These are phyloP conservation scores for Calosoma granatense DNA, from an alignment of 1,140 invertebrate genomes.

Conservation along the genomic window DNA sequence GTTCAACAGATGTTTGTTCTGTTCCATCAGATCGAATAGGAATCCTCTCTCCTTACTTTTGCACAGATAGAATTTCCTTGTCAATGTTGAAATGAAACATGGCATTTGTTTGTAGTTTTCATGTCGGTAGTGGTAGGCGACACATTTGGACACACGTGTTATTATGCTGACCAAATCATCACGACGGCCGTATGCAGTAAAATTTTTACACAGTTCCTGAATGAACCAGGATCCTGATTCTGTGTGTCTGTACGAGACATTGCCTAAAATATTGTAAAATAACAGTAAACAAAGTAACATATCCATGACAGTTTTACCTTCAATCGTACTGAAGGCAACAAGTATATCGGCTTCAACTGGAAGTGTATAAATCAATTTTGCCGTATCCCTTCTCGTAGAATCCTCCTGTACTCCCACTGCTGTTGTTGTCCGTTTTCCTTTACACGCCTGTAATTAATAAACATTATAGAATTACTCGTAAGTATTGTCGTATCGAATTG, in stretches of 20 bases:
- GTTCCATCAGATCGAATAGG: conserved; percentile 16
- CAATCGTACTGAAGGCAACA: conserved; percentile 22
- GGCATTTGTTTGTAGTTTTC: conserved; percentile 24
- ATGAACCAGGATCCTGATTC: conserved; percentile 28
- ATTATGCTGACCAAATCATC: conserved; percentile 26
- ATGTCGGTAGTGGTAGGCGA: conserved; percentile 14
- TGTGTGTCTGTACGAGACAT: conserved; percentile 19
- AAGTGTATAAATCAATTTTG: conserved; percentile 9
- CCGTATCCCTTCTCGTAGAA: conserved; percentile 5
- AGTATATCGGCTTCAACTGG: conserved; percentile 20
- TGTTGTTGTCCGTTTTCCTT: conserved; percentile 15
- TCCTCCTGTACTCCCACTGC: not conserved
- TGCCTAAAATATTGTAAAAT: conserved; percentile 7
- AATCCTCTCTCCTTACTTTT: conserved; percentile 23
- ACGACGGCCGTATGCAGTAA: conserved; percentile 25
- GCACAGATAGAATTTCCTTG: conserved; percentile 26
- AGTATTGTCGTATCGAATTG: not conserved
- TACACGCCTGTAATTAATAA: conserved; percentile 23
- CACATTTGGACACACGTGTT: conserved; percentile 20
- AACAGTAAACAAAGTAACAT: not conserved
- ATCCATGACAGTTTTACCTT: conserved; percentile 18
- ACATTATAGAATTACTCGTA: not conserved
- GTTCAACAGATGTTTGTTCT: conserved; percentile 10
- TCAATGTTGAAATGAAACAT: conserved; percentile 23
- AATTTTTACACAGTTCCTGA: conserved; percentile 30